phyloP scores from a whole-genome alignment of 1,140 invertebrate genomes.

The Bombus superbus region DNA sequence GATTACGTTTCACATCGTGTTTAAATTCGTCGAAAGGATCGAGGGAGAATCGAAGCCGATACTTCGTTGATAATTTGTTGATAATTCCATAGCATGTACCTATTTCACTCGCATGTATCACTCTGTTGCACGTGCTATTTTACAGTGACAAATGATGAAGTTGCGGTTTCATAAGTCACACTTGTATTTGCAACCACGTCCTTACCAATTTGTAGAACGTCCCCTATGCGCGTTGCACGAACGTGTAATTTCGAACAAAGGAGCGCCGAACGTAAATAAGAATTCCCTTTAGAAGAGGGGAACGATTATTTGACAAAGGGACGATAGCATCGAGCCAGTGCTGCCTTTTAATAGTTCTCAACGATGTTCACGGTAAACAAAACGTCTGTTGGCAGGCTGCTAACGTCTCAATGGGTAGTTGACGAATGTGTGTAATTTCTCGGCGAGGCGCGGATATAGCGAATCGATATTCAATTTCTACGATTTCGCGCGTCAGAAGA shows the following conservation, averaged over 20 bases:
- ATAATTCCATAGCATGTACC: background rate
- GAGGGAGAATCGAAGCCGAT: constrained; percentile 10
- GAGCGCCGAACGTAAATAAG: background rate
- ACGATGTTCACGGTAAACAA: background rate
- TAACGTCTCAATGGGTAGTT: background rate
- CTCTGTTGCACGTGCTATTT: background rate
- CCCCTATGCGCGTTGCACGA: too few relatives aligned
- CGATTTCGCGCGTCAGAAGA: background rate
- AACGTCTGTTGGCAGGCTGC: background rate
- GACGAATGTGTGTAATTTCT: background rate
- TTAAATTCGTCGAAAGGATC: background rate
- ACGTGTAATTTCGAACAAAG: background rate
- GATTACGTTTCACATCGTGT: background rate
- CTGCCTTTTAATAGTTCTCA: too few relatives aligned
- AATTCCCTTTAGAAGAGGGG: background rate
- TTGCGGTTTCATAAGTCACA: constrained; percentile 5
- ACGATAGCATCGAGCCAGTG: background rate
- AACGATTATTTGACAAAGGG: background rate
- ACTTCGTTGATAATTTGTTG: constrained; percentile 28
- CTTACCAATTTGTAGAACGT: background rate
- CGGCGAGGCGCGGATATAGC: background rate
- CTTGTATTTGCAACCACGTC: background rate
- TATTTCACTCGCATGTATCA: background rate
- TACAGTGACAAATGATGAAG: background rate
- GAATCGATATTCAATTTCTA: constrained; percentile 7